A percentile compares a stretch with the other conserved stretches of the same genome.
phyloP scores from a whole-genome alignment of 2,888 invertebrate genomes.

The Apamea sordens region DNA sequence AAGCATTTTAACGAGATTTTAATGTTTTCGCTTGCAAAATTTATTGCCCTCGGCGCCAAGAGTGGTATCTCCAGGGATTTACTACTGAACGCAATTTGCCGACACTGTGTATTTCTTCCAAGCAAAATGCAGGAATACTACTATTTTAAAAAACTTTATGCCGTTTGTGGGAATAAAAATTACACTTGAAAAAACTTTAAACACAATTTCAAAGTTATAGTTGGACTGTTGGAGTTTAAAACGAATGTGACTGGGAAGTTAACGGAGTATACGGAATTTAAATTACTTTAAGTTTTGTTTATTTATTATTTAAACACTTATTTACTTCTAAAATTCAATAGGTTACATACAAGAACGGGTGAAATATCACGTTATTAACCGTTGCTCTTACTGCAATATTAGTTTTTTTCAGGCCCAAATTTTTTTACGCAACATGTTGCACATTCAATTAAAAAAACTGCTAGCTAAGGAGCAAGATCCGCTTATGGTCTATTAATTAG shows the following conservation, averaged over 20 bases:
- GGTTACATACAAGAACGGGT: not conserved
- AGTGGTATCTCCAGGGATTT: conserved; percentile 74
- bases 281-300: conserved; percentile 4
- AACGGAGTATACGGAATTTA: not conserved
- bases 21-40: conserved; percentile 83
- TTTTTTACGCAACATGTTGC: not conserved
- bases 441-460: not conserved
- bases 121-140: conserved; percentile 42
- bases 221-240: conserved; percentile 9
- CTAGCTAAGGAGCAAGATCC: not conserved
- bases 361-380: not conserved
- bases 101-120: conserved; percentile 54
- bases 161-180: conserved; percentile 25
- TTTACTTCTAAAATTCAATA: not conserved
- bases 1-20: conserved; percentile 86
- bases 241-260: conserved; percentile 10
- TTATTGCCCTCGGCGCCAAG: conserved; percentile 82
- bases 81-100: conserved; percentile 76
- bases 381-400: not conserved
- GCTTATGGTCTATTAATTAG: not conserved
- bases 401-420: not conserved
- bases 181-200: conserved; percentile 27
- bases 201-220: conserved; percentile 7
- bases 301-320: not conserved
- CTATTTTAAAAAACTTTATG: conserved; percentile 31